phyloP scores from a whole-genome alignment of 2,888 invertebrate species.

The Herminia tarsipennalis region DNA sequence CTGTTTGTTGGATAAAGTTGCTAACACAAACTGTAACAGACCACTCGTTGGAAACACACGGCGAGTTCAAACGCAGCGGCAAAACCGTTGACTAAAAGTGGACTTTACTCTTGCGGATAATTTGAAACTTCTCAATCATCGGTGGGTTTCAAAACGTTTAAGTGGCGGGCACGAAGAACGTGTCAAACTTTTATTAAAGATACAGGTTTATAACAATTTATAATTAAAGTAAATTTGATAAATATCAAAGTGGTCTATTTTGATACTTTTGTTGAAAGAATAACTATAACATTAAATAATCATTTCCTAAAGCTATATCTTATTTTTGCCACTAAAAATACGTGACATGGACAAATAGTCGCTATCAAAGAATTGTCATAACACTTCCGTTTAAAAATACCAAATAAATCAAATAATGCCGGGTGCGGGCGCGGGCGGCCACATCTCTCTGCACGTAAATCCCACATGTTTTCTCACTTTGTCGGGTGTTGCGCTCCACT shows the following conservation, averaged over 20 bases:
- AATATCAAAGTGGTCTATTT: no score
- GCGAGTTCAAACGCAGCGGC: no score
- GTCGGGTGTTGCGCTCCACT: constrained; percentile 2
- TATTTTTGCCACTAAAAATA: background rate
- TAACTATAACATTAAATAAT: background rate
- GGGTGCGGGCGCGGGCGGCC: no score
- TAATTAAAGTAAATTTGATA: no score
- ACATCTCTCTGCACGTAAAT: background rate
- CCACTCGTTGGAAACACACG: constrained; percentile 2
- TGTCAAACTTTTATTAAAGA: no score
- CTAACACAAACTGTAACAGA: constrained; percentile 34
- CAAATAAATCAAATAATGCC: constrained; percentile 5
- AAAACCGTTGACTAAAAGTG: no score
- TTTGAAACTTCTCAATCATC: no score
- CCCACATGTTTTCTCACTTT: constrained; percentile 16
- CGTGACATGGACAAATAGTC: constrained; percentile 2
- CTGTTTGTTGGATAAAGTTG: constrained; percentile 33
- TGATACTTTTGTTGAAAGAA: no score
- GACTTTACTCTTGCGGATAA: no score
- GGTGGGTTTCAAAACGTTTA: no score
- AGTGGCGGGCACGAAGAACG: no score
- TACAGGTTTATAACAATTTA: no score
- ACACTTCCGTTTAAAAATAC: constrained; percentile 8
- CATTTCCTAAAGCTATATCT: background rate
- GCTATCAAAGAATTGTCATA: constrained; percentile 4